Evolutionary conservation across 2,888 invertebrate species (phyloP).

Genomic region (Gasteruption jaculator): DNA sequence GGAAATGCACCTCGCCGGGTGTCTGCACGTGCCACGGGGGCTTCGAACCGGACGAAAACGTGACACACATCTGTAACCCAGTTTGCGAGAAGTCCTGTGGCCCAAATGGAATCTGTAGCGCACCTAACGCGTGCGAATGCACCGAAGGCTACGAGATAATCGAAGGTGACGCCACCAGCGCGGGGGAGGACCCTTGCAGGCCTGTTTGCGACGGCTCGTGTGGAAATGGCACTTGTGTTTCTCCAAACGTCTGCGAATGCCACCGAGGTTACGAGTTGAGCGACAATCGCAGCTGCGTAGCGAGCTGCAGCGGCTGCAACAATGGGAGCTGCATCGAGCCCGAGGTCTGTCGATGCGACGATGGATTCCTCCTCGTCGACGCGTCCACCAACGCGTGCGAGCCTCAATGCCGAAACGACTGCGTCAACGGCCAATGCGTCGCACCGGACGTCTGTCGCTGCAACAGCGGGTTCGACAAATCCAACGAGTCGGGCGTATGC

Average conservation of each 20-base stretch:
- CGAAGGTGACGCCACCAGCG: neutral
- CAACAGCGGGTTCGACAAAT: slow-evolving; percentile 47
- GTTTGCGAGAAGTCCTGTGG: too few relatives aligned
- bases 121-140: slow-evolving; percentile 29
- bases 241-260: slow-evolving; percentile 21
- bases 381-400: slow-evolving; percentile 30
- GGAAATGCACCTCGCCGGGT: slow-evolving; percentile 63
- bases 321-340: slow-evolving; percentile 33
- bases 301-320: slow-evolving; percentile 42
- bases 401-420: slow-evolving; percentile 44
- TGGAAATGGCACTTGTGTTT: slow-evolving; percentile 21
- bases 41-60: too few relatives aligned
- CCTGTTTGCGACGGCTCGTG: slow-evolving; percentile 13
- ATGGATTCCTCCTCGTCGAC: slow-evolving; percentile 27
- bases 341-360: slow-evolving; percentile 28
- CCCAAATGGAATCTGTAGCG: neutral
- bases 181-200: too few relatives aligned
- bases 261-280: slow-evolving; percentile 13
- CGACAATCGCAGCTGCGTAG: slow-evolving; percentile 37
- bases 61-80: too few relatives aligned
- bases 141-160: slow-evolving; percentile 23
- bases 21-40: slow-evolving; percentile 70
- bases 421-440: slow-evolving; percentile 53
- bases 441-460: slow-evolving; percentile 46
- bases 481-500: slow-evolving; percentile 27